Conservation (phyloP, 2,113 vertebrate species). For the Chamaetylas fuelleborni region DNA sequence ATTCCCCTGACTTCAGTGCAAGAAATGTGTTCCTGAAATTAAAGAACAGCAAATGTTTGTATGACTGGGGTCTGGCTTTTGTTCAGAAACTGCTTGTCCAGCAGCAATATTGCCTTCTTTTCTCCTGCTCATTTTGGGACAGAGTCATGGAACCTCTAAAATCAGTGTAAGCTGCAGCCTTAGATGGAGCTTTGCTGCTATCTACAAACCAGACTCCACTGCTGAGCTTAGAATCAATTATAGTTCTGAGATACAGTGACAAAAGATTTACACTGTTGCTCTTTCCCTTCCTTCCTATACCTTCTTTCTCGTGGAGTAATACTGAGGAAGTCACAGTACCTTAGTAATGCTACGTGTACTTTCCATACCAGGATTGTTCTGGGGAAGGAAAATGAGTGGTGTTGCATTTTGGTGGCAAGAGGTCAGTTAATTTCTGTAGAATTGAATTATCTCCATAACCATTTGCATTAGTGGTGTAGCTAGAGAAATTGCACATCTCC, state of each 20-base stretch:
- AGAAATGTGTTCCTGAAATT: neutral
- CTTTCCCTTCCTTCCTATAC: neutral
- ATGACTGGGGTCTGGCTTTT: neutral
- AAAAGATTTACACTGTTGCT: neutral
- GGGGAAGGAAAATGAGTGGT: neutral
- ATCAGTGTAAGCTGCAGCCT: neutral
- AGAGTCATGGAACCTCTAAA: neutral
- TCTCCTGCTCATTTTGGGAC: neutral
- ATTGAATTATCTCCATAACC: neutral
- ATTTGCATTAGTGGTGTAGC: neutral
- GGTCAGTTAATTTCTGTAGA: neutral
- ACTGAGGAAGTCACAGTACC: neutral
- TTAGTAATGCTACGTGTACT: neutral
- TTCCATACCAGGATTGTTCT: neutral
- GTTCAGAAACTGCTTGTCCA: neutral
- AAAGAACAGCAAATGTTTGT: neutral
- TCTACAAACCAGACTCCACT: neutral
- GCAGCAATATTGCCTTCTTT: neutral
- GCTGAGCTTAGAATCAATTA: neutral
- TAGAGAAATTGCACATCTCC: neutral
- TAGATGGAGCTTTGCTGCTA: neutral
- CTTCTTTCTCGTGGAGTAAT: neutral
- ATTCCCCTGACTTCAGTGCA: neutral
- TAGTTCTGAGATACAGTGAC: neutral
- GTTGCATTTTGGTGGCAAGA: neutral